Evolutionary conservation across 2,113 vertebrate species (phyloP).

Genomic region (Cervus canadensis): DNA sequence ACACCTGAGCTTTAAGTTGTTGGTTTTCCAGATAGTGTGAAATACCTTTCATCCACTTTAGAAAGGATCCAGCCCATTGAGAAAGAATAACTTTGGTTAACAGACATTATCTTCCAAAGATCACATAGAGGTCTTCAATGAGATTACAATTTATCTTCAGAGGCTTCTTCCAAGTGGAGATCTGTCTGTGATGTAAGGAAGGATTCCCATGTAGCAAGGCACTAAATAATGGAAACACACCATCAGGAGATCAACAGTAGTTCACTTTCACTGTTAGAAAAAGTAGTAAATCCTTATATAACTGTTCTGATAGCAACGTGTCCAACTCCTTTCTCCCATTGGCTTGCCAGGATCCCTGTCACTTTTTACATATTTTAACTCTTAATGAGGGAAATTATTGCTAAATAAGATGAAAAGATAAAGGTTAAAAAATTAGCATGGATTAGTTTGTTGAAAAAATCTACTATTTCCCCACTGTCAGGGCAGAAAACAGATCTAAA

Average conservation of each 20-base stretch:
- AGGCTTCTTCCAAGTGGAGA: slow-evolving; percentile 74
- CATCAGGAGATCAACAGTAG: not conserved
- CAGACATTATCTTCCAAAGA: slow-evolving; percentile 53
- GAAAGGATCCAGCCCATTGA: slow-evolving; percentile 57
- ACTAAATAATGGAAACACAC: slow-evolving; percentile 80
- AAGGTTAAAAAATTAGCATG: not conserved
- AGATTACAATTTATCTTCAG: slow-evolving; percentile 80
- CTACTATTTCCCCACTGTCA: not conserved
- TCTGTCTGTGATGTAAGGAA: slow-evolving; percentile 91
- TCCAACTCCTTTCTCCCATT: not conserved
- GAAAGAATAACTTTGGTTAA: slow-evolving; percentile 79
- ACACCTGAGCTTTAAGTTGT: slow-evolving; percentile 78
- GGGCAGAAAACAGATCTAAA: not conserved
- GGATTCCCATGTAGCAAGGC: slow-evolving; percentile 95
- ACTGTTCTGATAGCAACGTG: not conserved
- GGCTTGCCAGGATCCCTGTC: not conserved
- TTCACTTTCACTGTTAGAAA: slow-evolving; percentile 3
- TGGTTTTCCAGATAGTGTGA: slow-evolving; percentile 68
- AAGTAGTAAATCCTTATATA: not conserved
- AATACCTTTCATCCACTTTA: slow-evolving; percentile 47
- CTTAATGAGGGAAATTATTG: not conserved
- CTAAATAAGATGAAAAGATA: not conserved
- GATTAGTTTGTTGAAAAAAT: not conserved
- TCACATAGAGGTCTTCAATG: not conserved
- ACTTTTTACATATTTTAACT: not conserved